These are phyloP conservation scores for Onychomys arenicola DNA, from an alignment of 2,797 vertebrate species.

Conservation along the genomic window DNA sequence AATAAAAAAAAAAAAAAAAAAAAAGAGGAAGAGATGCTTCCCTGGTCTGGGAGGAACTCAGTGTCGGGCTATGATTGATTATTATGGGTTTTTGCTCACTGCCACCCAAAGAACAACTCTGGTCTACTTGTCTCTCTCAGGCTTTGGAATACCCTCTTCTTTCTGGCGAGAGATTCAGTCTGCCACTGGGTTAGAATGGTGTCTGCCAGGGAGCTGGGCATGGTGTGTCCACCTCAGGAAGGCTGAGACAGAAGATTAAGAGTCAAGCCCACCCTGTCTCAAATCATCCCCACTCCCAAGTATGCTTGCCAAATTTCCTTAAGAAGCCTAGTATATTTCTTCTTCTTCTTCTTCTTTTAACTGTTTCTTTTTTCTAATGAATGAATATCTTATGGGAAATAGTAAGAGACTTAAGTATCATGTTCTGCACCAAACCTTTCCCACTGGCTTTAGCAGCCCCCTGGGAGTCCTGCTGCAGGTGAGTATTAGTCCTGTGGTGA, in stretches of 20 bases:
- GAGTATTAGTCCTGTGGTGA: background rate
- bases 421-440: background rate
- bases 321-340: conserved; percentile 16
- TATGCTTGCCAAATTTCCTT: background rate
- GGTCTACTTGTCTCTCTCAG: background rate
- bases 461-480: background rate
- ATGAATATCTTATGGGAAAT: background rate
- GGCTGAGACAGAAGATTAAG: background rate
- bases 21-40: background rate
- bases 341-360: background rate
- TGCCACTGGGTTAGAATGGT: background rate
- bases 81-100: background rate
- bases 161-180: background rate
- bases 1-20: too few species aligned
- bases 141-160: background rate
- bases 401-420: background rate
- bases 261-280: background rate
- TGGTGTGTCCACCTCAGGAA: background rate
- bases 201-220: background rate
- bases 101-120: background rate
- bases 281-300: background rate
- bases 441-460: background rate
- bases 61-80: background rate
- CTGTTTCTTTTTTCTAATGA: background rate
- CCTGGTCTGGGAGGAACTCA: background rate